These are phyloP conservation scores for Malurus leucopterus DNA, from an alignment of 2,797 vertebrate genomes.

Conservation along the genomic window DNA sequence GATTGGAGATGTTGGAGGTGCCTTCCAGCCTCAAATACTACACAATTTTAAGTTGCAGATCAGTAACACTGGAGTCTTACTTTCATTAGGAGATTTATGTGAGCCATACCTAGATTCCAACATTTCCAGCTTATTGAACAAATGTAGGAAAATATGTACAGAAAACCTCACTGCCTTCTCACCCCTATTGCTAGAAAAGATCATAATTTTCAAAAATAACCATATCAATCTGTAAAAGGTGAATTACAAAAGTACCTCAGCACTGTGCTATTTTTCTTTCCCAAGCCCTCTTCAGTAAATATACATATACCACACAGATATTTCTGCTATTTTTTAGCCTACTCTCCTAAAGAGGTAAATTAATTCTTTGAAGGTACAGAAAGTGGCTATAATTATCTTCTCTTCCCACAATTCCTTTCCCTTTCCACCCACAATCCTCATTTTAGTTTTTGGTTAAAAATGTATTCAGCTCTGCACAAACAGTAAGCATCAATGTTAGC, in stretches of 20 bases:
- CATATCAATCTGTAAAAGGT: background rate
- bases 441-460: constrained; percentile 24
- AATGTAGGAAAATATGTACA: background rate
- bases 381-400: background rate
- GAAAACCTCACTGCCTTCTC: background rate
- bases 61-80: background rate
- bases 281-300: background rate
- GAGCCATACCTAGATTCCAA: background rate
- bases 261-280: background rate
- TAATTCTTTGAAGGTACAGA: background rate
- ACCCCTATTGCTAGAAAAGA: background rate
- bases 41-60: background rate
- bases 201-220: background rate
- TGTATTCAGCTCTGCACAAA: background rate
- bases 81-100: background rate
- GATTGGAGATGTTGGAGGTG: background rate
- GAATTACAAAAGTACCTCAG: background rate
- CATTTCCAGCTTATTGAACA: background rate
- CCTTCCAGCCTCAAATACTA: background rate
- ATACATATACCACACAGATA: background rate
- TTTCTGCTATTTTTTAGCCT: background rate
- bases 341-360: background rate
- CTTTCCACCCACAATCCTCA: constrained; percentile 2
- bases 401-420: constrained; percentile 5
- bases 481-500: background rate